Evolutionary conservation across 1,140 invertebrate species (phyloP), one percentile per base, ranked within the genome.

Genomic region (Euglossa dilemma): DNA sequence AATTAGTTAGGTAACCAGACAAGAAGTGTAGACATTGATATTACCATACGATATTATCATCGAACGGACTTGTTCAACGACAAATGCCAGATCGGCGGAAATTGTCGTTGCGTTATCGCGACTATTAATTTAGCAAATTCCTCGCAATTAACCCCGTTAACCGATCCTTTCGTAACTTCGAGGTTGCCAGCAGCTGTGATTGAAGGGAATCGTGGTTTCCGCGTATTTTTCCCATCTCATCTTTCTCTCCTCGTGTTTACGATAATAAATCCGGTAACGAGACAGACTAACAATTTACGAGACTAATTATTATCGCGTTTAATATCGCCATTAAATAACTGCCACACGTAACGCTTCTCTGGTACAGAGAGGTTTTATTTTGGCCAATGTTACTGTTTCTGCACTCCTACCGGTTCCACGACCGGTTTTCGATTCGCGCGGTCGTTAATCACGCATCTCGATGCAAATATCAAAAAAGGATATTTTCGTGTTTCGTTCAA

Each of bases 11-110:
- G 8, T 45, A 73, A 80, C 36, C 7, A 56, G 20, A 20, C 11
- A 50, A 14, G 16, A 52, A 59, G 59, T 45, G 56, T 52, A 80
- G 78, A 69, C 56, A 56, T 80, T 36, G 14, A 72, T 47, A 57
- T 72, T 80, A 80, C 63, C 47, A n/a, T 67, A 20, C 28, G 7
- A 14, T 47, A 23, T 28, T 54, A 47, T 63, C 28, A 28, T 11
- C 7, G 18, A 47, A 76, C 52, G 25, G 12, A 14, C 14, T 45
- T 28, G n/a, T 25, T 61, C 36, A 52, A 45, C 25, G 28, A 64
- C 6, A 43, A 14, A 64, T 28, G 45, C 45, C 28, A 9, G 23
- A 8, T n/a, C 23, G 47, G 54, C 36, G 16, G 16, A 43, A 12
- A 16, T 25, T 11, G 12, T n/a, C n/a, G 7, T 25, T n/a, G 43